Base-by-base conservation (phyloP, 2,888 invertebrate species). In the Plagodis dolabraria region DNA sequence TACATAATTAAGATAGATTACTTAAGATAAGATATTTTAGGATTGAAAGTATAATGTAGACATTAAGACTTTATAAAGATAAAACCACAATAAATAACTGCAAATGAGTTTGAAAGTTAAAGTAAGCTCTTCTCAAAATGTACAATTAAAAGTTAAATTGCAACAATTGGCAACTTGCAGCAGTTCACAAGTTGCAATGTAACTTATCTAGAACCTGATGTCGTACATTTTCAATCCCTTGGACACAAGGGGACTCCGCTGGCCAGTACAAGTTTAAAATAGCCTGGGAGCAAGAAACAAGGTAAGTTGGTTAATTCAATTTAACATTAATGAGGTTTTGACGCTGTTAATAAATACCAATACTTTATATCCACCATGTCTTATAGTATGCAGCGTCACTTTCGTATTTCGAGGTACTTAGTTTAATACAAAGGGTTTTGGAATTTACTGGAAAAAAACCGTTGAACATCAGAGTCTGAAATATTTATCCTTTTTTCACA, bases 121-220 rank as follows among this genome's bases (percentile, higher is more conserved):
- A 42, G 47, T 43, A 33, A 54, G 45, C 48, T 50, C 40, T 33
- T 49, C 46, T 49, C 60, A 52, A 56, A 55, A 52, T 48, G 52
- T 44, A 40, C 51, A 52, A 35, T 40, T 40, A 46, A 47, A 61
- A 57, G 48, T 56, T 57, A 53, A 61, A 57, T 53, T 53, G 56
- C 47, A n/a, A 46, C 9, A 33, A 43, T 33, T 11, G 5, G 40
- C 44, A 49, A 58, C 12, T 49, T 50, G 49, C 46, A 56, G 53
- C 46, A 50, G 36, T 22, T 47, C 34, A 5, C 46, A 46, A 53
- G 44, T 47, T 40, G 40, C 47, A 47, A 36, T 36, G 53, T 36
- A 46, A 53, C 42, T 12, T 45, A 33, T n/a, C 11, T 42, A 11
- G 5, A 52, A 44, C 52, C 35, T 47, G 44, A 57, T n/a, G 10